Conservation (phyloP, 2,888 invertebrate species). For the Acleris holmiana region DNA sequence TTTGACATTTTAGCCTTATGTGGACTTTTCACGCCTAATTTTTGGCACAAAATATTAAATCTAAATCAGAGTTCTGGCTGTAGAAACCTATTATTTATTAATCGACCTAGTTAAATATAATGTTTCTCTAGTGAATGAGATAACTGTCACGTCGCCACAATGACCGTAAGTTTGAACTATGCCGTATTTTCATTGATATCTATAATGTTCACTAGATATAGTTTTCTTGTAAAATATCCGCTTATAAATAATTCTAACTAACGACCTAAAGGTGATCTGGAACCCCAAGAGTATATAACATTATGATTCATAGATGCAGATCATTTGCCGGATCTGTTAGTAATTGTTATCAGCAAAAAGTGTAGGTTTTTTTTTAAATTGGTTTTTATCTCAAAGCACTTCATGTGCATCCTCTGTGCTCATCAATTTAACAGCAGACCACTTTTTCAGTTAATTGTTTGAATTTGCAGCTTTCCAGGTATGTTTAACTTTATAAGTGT, state of each 20-base stretch:
- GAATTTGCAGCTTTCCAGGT: conserved; percentile 20
- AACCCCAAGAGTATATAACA: no score
- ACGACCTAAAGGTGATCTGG: no score
- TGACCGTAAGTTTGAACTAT: conserved; percentile 30
- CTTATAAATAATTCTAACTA: no score
- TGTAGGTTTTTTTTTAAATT: conserved; percentile 11
- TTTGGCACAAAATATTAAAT: neutral
- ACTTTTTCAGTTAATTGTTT: neutral
- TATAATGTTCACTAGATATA: neutral
- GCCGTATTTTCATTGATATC: neutral
- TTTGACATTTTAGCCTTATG: no score
- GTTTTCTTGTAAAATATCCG: neutral
- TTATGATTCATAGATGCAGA: neutral
- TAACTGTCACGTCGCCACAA: conserved; percentile 11
- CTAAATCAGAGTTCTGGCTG: neutral
- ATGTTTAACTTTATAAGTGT: conserved; percentile 3
- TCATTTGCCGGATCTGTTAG: conserved; percentile 3
- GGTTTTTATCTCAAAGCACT: conserved; percentile 5
- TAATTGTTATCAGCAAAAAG: conserved; percentile 3
- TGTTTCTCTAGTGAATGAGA: conserved; percentile 10
- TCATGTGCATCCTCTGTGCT: conserved; percentile 20
- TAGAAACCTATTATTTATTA: neutral
- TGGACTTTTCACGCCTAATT: no score
- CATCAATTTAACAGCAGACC: neutral
- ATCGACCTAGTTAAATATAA: neutral